Base-by-base conservation (phyloP, 1,140 invertebrate species). In the Tetramorium simillimum region DNA sequence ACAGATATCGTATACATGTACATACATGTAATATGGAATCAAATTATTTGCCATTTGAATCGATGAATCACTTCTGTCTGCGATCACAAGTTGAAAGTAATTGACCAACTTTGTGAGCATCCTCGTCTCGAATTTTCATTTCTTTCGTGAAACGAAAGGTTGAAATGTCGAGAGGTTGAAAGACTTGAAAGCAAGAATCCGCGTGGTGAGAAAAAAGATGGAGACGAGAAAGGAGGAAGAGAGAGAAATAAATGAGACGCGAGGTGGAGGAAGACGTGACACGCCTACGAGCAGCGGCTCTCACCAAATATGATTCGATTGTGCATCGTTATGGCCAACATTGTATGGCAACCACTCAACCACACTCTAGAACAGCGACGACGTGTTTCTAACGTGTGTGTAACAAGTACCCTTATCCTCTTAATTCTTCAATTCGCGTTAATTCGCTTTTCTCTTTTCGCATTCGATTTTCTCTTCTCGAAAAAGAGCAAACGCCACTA, bases 271-370 rank as follows among this genome's bases (percentile, higher is more conserved):
- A 53, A 53, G 70, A 46, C 33, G 37, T 18, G 51, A 51, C 18
- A 88, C 88, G 82, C 86, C 87, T 86, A 88, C 88, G 76, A 75
- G 60, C 62, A 86, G 62, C 65, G n/a, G 53, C 75, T 88, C 88
- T 89, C 81, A 82, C 87, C 87, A 88, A 89, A 89, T 89, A 88
- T 81, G 76, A 82, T 88, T 89, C 70, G 82, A 89, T 88, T 88
- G 84, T 88, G 65, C 69, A 89, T 89, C 81, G 49, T 46, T 46
- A 88, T 51, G 24, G 72, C 28, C 76, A 72, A 87, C 40, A 24
- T 72, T 43, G 70, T 33, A 33, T 49, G 33, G 49, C 63, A 62
- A 87, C 82, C n/a, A n/a, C n/a, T n/a, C n/a, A n/a, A n/a, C n/a
- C n/a, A n/a, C n/a, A n/a, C n/a, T n/a, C n/a, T n/a, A n/a, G n/a